These are phyloP conservation scores for Naja naja DNA, from an alignment of 2,113 vertebrate species.

Conservation along the genomic window DNA sequence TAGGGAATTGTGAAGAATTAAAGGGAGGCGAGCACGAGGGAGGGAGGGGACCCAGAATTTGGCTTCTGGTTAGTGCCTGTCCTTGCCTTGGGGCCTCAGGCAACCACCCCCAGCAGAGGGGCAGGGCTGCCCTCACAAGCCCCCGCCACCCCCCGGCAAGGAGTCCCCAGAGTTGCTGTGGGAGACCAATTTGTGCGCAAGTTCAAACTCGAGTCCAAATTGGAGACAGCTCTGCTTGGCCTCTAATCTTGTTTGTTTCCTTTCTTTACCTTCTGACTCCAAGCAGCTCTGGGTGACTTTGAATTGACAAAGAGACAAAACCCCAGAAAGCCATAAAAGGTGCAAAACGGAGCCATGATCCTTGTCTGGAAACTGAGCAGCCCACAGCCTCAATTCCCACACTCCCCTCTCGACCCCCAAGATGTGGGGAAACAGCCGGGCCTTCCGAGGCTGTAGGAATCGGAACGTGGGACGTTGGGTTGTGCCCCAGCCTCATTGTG, in stretches of 20 bases:
- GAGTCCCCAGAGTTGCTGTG: background rate
- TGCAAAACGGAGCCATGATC: background rate
- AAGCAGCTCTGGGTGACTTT: background rate
- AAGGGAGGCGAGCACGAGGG: too few species aligned
- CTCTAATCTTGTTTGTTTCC: background rate
- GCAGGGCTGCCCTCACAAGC: background rate
- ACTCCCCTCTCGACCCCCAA: too few species aligned
- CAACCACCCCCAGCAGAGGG: background rate
- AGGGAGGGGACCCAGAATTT: background rate
- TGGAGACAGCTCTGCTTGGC: background rate
- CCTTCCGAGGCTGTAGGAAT: background rate
- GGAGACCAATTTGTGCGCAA: background rate
- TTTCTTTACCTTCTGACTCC: background rate
- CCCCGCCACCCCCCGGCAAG: background rate
- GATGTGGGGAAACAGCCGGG: background rate
- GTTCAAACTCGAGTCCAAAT: background rate
- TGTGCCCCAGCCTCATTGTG: background rate
- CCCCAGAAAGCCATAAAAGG: background rate
- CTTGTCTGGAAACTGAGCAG: background rate
- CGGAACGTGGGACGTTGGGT: rapidly evolving
- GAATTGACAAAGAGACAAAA: background rate
- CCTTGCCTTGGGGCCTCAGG: background rate
- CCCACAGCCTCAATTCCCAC: too few species aligned
- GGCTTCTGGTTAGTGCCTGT: background rate
- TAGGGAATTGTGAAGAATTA: background rate